These are phyloP conservation scores for Carpatolechia fugitivella DNA, from an alignment of 2,888 invertebrate genomes.

Conservation along the genomic window DNA sequence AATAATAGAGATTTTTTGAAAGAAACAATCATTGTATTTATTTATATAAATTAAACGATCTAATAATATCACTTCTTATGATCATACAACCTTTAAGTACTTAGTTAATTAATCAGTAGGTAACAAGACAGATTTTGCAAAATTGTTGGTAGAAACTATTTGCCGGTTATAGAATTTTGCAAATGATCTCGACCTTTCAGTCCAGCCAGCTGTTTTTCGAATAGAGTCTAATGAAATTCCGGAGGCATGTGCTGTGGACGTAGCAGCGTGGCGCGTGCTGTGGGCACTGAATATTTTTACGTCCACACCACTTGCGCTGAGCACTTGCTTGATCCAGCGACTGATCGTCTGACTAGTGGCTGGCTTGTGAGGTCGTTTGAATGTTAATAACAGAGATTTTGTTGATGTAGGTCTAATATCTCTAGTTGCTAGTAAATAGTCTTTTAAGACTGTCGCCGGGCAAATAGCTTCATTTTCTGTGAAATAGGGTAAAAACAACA, in stretches of 20 bases:
- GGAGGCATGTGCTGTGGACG: conserved; percentile 17
- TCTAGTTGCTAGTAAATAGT: conserved; percentile 10
- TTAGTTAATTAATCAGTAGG: neutral
- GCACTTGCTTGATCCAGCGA: conserved; percentile 5
- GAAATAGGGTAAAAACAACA: conserved; percentile 12
- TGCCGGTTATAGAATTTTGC: neutral
- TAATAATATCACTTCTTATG: neutral
- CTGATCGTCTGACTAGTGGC: conserved; percentile 4
- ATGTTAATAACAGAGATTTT: neutral
- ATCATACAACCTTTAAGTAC: neutral
- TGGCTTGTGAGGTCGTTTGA: conserved; percentile 2
- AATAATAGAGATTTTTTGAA: too few species aligned
- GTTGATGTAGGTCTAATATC: neutral
- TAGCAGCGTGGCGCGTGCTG: conserved; percentile 22
- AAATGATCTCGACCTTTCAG: neutral
- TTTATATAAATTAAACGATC: neutral
- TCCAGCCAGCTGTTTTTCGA: conserved; percentile 7
- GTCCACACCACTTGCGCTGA: neutral
- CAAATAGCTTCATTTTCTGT: neutral
- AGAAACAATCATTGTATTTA: neutral
- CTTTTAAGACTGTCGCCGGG: neutral
- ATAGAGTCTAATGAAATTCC: neutral
- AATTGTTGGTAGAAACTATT: neutral
- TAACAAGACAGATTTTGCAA: neutral
- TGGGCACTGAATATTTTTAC: conserved; percentile 12